Base-by-base conservation (phyloP, 1,140 invertebrate species). In the Meloidogyne floridensis region DNA sequence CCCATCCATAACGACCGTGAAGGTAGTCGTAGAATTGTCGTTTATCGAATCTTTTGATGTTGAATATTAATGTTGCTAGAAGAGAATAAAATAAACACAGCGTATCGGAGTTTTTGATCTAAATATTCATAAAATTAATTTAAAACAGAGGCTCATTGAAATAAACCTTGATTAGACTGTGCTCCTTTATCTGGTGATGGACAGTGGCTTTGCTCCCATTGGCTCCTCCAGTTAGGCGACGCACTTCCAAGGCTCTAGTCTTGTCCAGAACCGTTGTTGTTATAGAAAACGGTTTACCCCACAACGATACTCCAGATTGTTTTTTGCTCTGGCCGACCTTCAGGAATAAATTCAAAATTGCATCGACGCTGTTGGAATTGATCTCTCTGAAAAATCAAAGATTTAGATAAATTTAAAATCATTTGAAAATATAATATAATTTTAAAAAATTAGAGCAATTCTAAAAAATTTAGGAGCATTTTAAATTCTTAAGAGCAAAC, bases 301-400 rank as follows among this genome's bases (percentile, higher is more conserved):
- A 75, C 2, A 75, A 5, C 6, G 73, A 3, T 2, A 6, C 18
- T 3, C 73, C 73, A 1, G 51, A n/a, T 5, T 54, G 73, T 54
- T 47, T 53, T 5, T 75, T 75, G 18, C 47, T 53, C 20, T 75
- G 73, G 3, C 18, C 73, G 6, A 75, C 73, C 8, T 75, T 54
- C 2, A 75, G 18, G 8, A 75, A 75, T 7, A 47, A 32, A 42
- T 75, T 75, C n/a, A 75, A 9, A 75, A 75, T 75, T 0, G 73
- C 6, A 32, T 75, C 73, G 3, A 32, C 32, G n/a, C 18, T 75
- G 9, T 75, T 75, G 6, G n/a, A 54, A 6, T 18, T 75, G 0
- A 75, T 5, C 13, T 32, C 43, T 47, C 43, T 47, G 43, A 47
- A 47, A n/a, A 3, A 47, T 47, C 43, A 47, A 47, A 47, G 43